A percentile compares a stretch with the other conserved stretches of the same genome.
Evolutionary conservation across 2,888 invertebrate species (phyloP).

Genomic region (Lamellibrachia satsuma): DNA sequence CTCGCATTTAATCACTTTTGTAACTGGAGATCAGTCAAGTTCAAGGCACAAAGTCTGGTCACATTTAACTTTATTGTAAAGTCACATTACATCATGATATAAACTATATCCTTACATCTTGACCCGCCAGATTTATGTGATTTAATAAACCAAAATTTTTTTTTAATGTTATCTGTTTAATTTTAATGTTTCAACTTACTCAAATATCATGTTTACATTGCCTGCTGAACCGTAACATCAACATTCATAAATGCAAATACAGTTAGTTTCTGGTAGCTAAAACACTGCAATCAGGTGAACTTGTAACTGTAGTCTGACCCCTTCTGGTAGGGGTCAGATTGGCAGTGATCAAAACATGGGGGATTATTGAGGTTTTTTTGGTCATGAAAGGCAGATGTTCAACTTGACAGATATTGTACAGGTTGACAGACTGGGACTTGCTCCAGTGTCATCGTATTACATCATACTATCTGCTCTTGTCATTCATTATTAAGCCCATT

Average conservation of each 20-base stretch:
- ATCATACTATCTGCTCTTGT: neutral
- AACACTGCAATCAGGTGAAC: neutral
- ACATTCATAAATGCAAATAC: too few relatives aligned
- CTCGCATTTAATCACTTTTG: neutral
- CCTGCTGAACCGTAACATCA: too few relatives aligned
- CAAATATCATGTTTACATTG: too few relatives aligned
- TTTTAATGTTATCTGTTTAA: too few relatives aligned
- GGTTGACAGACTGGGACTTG: neutral
- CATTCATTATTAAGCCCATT: neutral
- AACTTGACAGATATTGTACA: neutral
- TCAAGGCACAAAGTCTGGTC: neutral
- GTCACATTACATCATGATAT: too few relatives aligned
- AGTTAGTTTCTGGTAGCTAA: neutral
- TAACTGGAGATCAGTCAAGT: neutral
- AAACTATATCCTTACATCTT: too few relatives aligned
- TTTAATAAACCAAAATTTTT: too few relatives aligned
- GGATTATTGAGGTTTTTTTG: neutral
- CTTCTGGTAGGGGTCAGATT: neutral
- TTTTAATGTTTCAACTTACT: too few relatives aligned
- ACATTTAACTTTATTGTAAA: too few relatives aligned
- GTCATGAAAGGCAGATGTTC: neutral
- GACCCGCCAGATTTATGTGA: too few relatives aligned
- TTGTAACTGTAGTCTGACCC: neutral
- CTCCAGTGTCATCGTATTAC: neutral
- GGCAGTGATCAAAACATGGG: neutral